Evolutionary conservation across 1,140 invertebrate genomes (phyloP), one percentile per base, ranked within the genome.

Genomic region (Marisa cornuarietis): DNA sequence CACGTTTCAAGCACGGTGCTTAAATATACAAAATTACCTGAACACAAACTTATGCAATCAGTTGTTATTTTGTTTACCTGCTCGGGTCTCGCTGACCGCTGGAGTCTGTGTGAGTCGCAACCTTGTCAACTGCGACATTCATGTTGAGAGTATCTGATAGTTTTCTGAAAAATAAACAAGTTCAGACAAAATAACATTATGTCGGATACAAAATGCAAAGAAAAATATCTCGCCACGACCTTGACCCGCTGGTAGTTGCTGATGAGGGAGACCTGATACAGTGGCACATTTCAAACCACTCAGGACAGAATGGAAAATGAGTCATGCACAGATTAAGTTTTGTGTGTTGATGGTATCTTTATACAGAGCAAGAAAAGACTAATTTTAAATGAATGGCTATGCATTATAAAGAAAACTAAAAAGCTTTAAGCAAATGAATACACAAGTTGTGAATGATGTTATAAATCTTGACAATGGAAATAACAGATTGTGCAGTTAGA

Each of bases 231-330:
- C n/a, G 82, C 82, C 14, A 84, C 80, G 16, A 84, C 72, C 49
- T 78, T 79, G 10, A 84, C 79, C 16, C 83, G 63, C 42, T 84
- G 81, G 54, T 76, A 20, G 61, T 82, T 75, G 24, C 76, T 78
- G 31, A 84, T 79, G 16, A 84, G 42, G 51, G 69, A 84, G 14
- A 84, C 61, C 83, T 84, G 80, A 49, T n/a, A 78, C n/a, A 16
- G 8, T 49, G 9, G 14, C 1, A 1, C 9, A 6, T 8, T 10
- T 71, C 20, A n/a, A 42, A n/a, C 0, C 0, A 0, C 8, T 42
- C 20, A 8, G 16, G 7, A 51, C 0, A 22, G 18, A 0, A 10
- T 18, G 26, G 11, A 20, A 26, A 31, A 20, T 49, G 69, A 51
- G 4, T 42, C 20, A 42, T 3, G 8, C 7, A 11, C 8, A 8